Evolutionary conservation across 2,888 invertebrate genomes (phyloP).

Genomic region (Campopleginae sp.): DNA sequence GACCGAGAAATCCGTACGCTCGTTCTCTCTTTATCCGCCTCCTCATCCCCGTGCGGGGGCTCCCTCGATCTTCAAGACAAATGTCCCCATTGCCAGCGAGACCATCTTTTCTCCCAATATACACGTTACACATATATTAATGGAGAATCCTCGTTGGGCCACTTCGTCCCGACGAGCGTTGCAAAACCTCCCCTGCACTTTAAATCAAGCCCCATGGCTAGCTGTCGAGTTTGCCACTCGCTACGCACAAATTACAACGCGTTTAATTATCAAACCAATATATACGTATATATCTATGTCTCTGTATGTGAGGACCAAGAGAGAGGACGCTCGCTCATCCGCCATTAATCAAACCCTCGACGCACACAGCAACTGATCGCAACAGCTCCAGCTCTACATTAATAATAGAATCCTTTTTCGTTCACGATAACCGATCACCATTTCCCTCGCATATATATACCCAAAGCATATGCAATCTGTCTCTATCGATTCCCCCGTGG

Average conservation of each 20-base stretch:
- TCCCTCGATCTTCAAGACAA: slow-evolving; percentile 50
- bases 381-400: slow-evolving; percentile 31
- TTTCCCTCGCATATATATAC: slow-evolving; percentile 66
- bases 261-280: slow-evolving; percentile 79
- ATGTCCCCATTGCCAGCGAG: slow-evolving; percentile 45
- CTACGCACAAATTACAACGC: slow-evolving; percentile 74
- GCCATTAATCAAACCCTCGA: slow-evolving; percentile 74
- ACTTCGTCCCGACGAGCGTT: slow-evolving; percentile 40
- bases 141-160: not conserved
- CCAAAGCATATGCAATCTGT: slow-evolving; percentile 75
- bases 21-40: not conserved
- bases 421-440: slow-evolving; percentile 71
- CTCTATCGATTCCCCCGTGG: slow-evolving; percentile 42
- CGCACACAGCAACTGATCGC: slow-evolving; percentile 32
- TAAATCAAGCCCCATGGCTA: slow-evolving; percentile 77
- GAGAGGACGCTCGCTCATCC: slow-evolving; percentile 46
- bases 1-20: not conserved
- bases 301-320: not conserved
- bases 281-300: slow-evolving; percentile 53
- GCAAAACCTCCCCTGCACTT: slow-evolving; percentile 69
- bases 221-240: slow-evolving; percentile 71
- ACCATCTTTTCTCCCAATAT: not conserved
- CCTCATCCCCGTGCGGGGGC: slow-evolving; percentile 4
- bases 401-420: slow-evolving; percentile 10
- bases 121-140: not conserved